Conservation (phyloP, 53 echinoderm and acorn worm genomes). For the Mesocentrotus franciscanus region DNA sequence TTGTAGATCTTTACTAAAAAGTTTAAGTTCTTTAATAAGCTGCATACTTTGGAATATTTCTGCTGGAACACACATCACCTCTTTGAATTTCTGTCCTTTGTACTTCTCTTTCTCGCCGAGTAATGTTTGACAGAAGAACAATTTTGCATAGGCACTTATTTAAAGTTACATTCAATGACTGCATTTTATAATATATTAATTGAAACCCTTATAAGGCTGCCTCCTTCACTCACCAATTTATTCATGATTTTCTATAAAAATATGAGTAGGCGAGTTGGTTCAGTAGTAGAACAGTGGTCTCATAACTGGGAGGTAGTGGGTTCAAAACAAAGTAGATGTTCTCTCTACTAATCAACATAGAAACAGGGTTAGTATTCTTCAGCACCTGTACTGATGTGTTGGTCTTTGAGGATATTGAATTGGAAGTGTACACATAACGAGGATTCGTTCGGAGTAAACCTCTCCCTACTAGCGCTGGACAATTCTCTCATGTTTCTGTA, state of each 20-base stretch:
- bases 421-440: not conserved
- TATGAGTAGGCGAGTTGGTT: no score
- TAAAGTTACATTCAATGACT: not conserved
- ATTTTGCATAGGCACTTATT: conserved; percentile 21
- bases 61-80: not conserved
- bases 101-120: not conserved
- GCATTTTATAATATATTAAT: not conserved
- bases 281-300: no score
- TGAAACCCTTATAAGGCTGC: not conserved
- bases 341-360: no score
- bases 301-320: no score
- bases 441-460: not conserved
- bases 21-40: not conserved
- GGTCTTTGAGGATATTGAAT: not conserved
- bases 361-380: no score
- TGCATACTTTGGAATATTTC: conserved; percentile 24
- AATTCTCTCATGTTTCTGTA: not conserved
- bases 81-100: not conserved
- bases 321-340: no score
- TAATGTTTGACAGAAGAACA: not conserved
- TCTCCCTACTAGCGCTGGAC: not conserved
- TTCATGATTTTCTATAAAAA: not conserved
- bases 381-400: not conserved
- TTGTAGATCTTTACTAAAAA: not conserved
- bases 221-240: not conserved